A percentile compares a stretch with the other conserved stretches of the same genome.
These are phyloP conservation scores for Melanotaenia trifasciata DNA, from an alignment of 2,797 vertebrate species.

Conservation along the genomic window DNA sequence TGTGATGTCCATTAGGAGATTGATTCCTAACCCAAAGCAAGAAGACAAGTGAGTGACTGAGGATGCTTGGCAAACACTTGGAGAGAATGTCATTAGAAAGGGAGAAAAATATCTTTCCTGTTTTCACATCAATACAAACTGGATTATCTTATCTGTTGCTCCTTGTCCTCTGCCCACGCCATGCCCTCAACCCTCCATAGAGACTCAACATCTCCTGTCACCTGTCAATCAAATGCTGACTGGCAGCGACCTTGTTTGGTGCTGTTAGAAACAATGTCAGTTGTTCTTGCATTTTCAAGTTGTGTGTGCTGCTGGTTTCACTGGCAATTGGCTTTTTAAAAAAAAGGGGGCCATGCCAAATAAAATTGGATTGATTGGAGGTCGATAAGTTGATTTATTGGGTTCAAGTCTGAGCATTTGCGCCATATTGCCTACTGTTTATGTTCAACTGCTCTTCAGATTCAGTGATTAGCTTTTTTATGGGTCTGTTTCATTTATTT, in stretches of 20 bases:
- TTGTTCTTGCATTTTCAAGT: slow-evolving; percentile 73
- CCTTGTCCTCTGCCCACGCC: slow-evolving; percentile 21
- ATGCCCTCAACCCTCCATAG: slow-evolving; percentile 22
- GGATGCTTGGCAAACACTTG: slow-evolving; percentile 14
- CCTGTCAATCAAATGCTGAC: slow-evolving; percentile 79
- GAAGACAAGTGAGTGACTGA: slow-evolving; percentile 36
- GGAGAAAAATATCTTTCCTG: slow-evolving; percentile 50
- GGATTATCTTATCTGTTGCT: slow-evolving; percentile 65
- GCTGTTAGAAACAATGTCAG: slow-evolving; percentile 69
- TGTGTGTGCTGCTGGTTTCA: slow-evolving; percentile 62
- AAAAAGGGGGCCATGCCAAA: slow-evolving; percentile 64
- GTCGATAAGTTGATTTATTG: slow-evolving; percentile 69
- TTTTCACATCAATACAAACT: slow-evolving; percentile 74
- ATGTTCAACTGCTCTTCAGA: slow-evolving; percentile 24
- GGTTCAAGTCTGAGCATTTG: slow-evolving; percentile 21
- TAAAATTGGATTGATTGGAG: slow-evolving; percentile 66
- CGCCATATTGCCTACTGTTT: slow-evolving; percentile 30
- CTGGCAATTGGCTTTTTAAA: slow-evolving; percentile 48
- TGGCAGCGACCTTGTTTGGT: slow-evolving; percentile 75
- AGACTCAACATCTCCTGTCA: slow-evolving; percentile 73
- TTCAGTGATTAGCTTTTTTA: slow-evolving; percentile 12
- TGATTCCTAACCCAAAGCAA: slow-evolving; percentile 57
- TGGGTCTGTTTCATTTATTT: background rate
- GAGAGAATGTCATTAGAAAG: slow-evolving; percentile 40
- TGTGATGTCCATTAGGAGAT: slow-evolving; percentile 73